Evolutionary conservation across 2,113 vertebrate genomes (phyloP).

Genomic region (Aviceda subcristata): DNA sequence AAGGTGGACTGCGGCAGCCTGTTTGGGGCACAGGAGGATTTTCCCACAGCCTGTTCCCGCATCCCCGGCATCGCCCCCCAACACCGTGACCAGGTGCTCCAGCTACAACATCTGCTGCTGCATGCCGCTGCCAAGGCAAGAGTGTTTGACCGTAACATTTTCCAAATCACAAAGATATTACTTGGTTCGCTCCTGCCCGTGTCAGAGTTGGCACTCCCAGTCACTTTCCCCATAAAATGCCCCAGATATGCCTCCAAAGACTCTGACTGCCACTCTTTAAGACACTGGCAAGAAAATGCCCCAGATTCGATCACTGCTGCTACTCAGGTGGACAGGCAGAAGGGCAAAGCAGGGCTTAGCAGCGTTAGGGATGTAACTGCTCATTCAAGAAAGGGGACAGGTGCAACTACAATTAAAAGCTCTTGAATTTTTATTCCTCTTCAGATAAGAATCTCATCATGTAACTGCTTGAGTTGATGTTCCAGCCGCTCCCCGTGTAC

Average conservation of each 20-base stretch:
- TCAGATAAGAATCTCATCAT: background rate
- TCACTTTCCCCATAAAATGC: background rate
- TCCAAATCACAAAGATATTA: background rate
- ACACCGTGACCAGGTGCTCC: background rate
- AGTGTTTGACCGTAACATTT: rapidly evolving
- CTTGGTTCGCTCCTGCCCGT: background rate
- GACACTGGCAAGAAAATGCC: background rate
- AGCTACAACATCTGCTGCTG: background rate
- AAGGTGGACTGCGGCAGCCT: background rate
- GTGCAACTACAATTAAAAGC: background rate
- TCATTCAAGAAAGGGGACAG: background rate
- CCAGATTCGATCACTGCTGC: background rate
- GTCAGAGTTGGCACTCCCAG: background rate
- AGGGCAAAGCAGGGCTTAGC: background rate
- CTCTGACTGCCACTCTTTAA: background rate
- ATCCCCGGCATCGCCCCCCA: background rate
- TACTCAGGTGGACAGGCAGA: background rate
- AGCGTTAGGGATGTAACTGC: background rate
- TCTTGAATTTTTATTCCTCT: background rate
- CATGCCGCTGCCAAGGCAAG: background rate
- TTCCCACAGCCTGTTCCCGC: rapidly evolving
- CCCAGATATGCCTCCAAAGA: background rate
- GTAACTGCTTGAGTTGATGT: background rate
- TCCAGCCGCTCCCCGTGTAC: background rate
- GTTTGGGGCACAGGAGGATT: background rate